Evolutionary conservation across 2,113 vertebrate genomes (phyloP).

Genomic region (Athene noctua): DNA sequence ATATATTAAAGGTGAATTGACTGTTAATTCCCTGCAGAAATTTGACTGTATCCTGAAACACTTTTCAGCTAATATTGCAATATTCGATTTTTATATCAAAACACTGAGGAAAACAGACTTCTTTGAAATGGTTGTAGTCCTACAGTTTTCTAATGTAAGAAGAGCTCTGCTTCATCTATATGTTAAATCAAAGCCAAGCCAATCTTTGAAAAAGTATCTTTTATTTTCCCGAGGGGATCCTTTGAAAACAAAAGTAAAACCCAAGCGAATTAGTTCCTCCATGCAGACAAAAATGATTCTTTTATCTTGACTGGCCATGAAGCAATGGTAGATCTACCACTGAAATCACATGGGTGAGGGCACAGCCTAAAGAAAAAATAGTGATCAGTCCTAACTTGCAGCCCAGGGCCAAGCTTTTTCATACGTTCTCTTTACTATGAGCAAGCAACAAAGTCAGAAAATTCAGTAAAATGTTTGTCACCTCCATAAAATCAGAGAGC

Average conservation of each 20-base stretch:
- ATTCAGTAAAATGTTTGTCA: neutral
- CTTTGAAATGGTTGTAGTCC: neutral
- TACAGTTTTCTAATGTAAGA: neutral
- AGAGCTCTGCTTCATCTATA: neutral
- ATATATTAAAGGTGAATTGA: neutral
- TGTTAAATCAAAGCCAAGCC: neutral
- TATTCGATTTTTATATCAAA: neutral
- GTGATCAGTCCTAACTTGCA: neutral
- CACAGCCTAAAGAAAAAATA: neutral
- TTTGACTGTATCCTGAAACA: neutral
- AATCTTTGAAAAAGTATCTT: neutral
- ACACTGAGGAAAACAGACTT: neutral
- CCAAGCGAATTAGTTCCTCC: neutral
- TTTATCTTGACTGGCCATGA: neutral
- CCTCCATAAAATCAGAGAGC: neutral
- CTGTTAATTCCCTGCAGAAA: neutral
- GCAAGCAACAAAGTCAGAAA: neutral
- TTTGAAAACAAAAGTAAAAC: neutral
- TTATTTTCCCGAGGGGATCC: neutral
- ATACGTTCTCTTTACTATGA: neutral
- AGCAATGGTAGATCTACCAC: neutral
- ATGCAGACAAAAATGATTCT: neutral
- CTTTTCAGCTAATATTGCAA: neutral
- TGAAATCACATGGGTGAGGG: neutral
- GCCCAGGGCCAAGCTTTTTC: neutral